These are phyloP conservation scores for Phylloscopus collybita DNA, from an alignment of 2,797 vertebrate genomes.

Conservation along the genomic window DNA sequence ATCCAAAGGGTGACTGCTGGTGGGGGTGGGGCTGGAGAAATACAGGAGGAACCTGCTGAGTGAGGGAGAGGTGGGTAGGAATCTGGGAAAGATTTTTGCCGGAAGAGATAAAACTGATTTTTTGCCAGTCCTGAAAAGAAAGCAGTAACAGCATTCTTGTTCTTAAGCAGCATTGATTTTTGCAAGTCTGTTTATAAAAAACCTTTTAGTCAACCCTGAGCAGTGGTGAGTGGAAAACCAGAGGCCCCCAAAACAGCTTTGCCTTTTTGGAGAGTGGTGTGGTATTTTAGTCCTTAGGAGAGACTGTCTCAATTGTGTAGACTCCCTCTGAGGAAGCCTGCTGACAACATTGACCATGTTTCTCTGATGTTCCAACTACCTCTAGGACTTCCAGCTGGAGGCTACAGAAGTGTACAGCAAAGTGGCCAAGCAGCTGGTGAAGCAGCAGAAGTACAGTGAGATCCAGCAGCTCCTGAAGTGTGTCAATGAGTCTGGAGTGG, in stretches of 20 bases:
- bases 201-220: neutral
- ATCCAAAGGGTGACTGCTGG: neutral
- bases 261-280: neutral
- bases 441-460: conserved; percentile 84
- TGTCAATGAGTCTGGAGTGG: conserved; percentile 91
- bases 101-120: neutral
- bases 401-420: conserved; percentile 86
- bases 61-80: neutral
- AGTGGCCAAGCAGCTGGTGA: conserved; percentile 87
- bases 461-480: conserved; percentile 93
- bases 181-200: neutral
- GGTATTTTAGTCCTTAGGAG: neutral
- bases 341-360: neutral
- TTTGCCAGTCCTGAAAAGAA: neutral
- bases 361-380: neutral
- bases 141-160: neutral
- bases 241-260: neutral
- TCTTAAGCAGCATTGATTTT: neutral
- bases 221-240: neutral
- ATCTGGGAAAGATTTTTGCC: neutral
- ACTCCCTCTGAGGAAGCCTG: neutral
- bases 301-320: neutral
- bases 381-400: conserved; percentile 95
- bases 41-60: neutral
- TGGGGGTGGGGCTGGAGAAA: neutral